These are phyloP conservation scores for Acanthornis magna DNA, from an alignment of 2,797 vertebrate genomes.

Conservation along the genomic window DNA sequence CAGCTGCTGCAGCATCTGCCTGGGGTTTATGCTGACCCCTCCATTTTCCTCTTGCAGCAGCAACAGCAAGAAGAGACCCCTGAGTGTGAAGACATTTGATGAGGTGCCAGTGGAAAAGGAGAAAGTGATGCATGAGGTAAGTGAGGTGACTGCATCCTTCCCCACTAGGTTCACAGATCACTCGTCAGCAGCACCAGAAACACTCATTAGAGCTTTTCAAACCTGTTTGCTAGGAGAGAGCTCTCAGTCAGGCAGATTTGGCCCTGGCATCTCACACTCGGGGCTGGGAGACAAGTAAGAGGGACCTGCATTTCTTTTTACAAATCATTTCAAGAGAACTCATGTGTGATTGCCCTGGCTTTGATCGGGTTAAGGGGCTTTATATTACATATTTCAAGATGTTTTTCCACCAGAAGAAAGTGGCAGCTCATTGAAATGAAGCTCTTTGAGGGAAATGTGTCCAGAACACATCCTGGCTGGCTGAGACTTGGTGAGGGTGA, in stretches of 20 bases:
- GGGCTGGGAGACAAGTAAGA: background rate
- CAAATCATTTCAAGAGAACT: background rate
- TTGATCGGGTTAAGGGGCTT: background rate
- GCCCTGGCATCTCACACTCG: background rate
- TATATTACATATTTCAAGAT: background rate
- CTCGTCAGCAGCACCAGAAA: background rate
- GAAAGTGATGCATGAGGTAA: constrained; percentile 82
- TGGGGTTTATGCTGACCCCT: background rate
- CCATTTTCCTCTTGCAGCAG: constrained; percentile 69
- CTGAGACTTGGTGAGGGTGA: background rate
- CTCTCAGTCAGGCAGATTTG: background rate
- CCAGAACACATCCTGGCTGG: background rate
- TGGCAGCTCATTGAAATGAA: background rate
- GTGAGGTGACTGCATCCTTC: background rate
- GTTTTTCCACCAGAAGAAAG: background rate
- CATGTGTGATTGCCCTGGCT: background rate
- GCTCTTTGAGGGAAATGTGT: background rate
- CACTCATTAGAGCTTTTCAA: background rate
- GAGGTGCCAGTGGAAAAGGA: constrained; percentile 85
- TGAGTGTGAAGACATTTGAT: constrained; percentile 89
- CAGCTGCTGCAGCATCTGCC: background rate
- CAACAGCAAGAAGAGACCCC: constrained; percentile 83
- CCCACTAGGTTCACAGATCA: background rate
- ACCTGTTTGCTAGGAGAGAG: background rate
- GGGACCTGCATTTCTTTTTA: background rate